Evolutionary conservation across 2,113 vertebrate species (phyloP).

Genomic region (Malurus elegans): DNA sequence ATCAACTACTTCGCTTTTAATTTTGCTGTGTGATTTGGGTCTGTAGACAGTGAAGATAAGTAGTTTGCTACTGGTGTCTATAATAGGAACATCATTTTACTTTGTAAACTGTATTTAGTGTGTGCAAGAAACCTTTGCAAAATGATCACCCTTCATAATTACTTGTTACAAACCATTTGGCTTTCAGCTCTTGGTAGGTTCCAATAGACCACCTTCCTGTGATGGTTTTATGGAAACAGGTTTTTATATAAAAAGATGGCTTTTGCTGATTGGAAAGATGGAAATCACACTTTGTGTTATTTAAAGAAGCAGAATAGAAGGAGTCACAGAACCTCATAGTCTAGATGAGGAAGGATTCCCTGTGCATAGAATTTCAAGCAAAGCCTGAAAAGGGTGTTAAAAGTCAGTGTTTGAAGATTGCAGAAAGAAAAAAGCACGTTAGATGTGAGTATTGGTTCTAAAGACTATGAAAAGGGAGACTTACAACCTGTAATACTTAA

Average conservation of each 20-base stretch:
- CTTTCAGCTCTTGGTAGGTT: not conserved
- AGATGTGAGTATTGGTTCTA: not conserved
- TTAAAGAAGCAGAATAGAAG: not conserved
- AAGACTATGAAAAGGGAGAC: not conserved
- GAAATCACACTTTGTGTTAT: not conserved
- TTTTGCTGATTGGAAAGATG: not conserved
- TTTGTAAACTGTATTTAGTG: not conserved
- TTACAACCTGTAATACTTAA: not conserved
- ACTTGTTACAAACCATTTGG: not conserved
- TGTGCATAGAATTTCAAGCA: not conserved
- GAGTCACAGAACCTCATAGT: not conserved
- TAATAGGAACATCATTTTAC: not conserved
- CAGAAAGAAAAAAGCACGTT: not conserved
- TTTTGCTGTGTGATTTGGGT: not conserved
- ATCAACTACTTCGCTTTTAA: not conserved
- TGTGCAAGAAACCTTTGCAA: not conserved
- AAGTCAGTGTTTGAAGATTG: not conserved
- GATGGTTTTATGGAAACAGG: not conserved
- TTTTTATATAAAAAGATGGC: not conserved
- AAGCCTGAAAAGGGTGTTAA: not conserved
- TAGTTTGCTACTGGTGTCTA: not conserved
- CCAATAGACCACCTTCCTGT: not conserved
- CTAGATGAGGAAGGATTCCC: not conserved
- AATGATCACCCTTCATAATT: not conserved
- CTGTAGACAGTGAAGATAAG: not conserved